Evolutionary conservation across 1,140 invertebrate genomes (phyloP).

Genomic region (Diploscapter pachys): DNA sequence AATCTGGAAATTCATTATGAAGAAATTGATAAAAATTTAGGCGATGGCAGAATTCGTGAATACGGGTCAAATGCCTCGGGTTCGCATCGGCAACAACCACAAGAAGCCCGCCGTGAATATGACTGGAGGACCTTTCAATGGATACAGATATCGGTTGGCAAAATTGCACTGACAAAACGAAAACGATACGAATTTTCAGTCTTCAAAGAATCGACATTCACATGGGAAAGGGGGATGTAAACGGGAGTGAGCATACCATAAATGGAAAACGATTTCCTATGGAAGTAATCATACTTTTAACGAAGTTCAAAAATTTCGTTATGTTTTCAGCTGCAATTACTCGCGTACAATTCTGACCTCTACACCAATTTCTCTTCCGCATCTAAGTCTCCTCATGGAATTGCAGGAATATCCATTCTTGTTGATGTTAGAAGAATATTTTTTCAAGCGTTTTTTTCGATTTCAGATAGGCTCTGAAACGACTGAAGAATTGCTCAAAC

Average conservation of each 20-base stretch:
- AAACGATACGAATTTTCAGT: slow-evolving; percentile 9
- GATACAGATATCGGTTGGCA: slow-evolving; percentile 72
- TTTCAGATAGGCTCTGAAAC: slow-evolving; percentile 78
- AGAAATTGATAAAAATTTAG: slow-evolving; percentile 2
- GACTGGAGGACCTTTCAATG: slow-evolving; percentile 75
- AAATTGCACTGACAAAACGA: neutral
- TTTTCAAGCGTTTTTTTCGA: slow-evolving; percentile 47
- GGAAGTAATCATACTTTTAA: slow-evolving; percentile 67
- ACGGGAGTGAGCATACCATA: slow-evolving; percentile 81
- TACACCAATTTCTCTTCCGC: slow-evolving; percentile 91
- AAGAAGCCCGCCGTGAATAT: slow-evolving; percentile 59
- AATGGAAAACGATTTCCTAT: slow-evolving; percentile 83
- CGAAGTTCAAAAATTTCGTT: neutral
- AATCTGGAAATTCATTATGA: too few relatives aligned
- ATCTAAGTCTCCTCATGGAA: slow-evolving; percentile 74
- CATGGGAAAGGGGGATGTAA: slow-evolving; percentile 76
- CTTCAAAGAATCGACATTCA: slow-evolving; percentile 76
- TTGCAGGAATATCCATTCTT: slow-evolving; percentile 84
- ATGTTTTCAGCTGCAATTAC: slow-evolving; percentile 25
- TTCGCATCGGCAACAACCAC: slow-evolving; percentile 29
- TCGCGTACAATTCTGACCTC: slow-evolving; percentile 69
- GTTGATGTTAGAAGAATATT: slow-evolving; percentile 71
- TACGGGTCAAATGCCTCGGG: slow-evolving; percentile 34
- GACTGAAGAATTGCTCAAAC: slow-evolving; percentile 76
- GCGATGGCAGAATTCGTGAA: slow-evolving; percentile 34